These are phyloP conservation scores for Hozukius guyotensis DNA, from an alignment of 2,797 vertebrate genomes.

Conservation along the genomic window DNA sequence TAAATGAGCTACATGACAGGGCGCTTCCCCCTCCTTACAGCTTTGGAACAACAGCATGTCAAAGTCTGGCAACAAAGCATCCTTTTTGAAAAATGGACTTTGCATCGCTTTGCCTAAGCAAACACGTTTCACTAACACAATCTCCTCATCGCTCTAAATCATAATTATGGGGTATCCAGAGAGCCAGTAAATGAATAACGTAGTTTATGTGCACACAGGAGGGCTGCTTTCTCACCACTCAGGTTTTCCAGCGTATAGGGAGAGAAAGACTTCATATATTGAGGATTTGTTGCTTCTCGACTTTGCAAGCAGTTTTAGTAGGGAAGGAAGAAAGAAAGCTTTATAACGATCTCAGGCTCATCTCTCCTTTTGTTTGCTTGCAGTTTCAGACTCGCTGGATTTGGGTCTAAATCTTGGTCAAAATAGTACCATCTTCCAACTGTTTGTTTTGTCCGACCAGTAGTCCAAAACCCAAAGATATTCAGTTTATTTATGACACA, in stretches of 20 bases:
- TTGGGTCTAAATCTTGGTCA: neutral
- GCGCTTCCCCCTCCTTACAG: conserved; percentile 25
- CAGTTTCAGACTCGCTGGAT: neutral
- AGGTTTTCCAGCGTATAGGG: conserved; percentile 24
- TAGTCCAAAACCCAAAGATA: neutral
- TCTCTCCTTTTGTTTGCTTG: neutral
- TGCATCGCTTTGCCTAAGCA: conserved; percentile 55
- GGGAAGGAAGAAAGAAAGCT: neutral
- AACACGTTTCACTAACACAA: conserved; percentile 57
- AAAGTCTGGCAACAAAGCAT: conserved; percentile 48
- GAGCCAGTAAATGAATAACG: conserved; percentile 37
- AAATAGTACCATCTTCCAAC: neutral
- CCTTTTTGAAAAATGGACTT: conserved; percentile 49
- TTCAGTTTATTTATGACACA: neutral
- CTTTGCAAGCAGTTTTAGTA: conserved; percentile 4
- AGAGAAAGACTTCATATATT: conserved; percentile 19
- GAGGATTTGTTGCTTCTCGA: conserved; percentile 19
- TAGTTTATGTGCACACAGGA: conserved; percentile 14
- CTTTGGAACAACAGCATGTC: conserved; percentile 47
- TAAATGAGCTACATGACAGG: conserved; percentile 53
- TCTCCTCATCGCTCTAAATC: conserved; percentile 55
- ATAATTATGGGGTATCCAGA: conserved; percentile 48
- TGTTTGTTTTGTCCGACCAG: neutral
- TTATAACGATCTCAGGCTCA: neutral
- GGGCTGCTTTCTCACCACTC: conserved; percentile 22